Base-by-base conservation (phyloP, 2,888 invertebrate genomes). In the Craniophora ligustri region DNA sequence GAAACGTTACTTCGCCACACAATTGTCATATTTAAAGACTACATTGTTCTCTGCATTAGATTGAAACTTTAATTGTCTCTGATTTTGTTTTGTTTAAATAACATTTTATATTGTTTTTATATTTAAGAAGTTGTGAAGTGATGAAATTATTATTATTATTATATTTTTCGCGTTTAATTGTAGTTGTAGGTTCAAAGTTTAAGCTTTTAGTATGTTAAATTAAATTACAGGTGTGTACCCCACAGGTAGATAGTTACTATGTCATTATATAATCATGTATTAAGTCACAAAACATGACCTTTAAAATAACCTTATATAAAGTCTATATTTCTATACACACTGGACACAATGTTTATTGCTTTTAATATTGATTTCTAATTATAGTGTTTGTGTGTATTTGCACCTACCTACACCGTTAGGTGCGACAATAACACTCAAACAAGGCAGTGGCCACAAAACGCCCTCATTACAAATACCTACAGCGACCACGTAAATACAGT, bases 401-500 rank as follows among this genome's bases (percentile, higher is more conserved):
- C 11, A 8, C n/a, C n/a, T 21, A 51, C 5, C 6, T n/a, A 16
- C 21, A n/a, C 26, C 34, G 15, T 34, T 21, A 34, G 21, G 14
- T 4, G 26, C 41, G 41, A 13, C 44, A 26, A 54, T 64, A 64
- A 48, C 54, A 21, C 40, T 34, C 2, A 32, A 18, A n/a, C 16
- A 6, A 35, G 11, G 35, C 59, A 36, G 47, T 48, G 63, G 64
- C 59, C 64, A 64, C 59, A 64, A 44, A 63, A 41, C 63, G 47
- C 54, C 64, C 51, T 58, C 51, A 61, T 62, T 59, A 68, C 62
- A 59, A 54, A 55, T 55, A 66, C 54, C 48, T 58, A 62, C 47
- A 18, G 46, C 38, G 54, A 18, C 41, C 48, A 45, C 57, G 55
- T 66, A 67, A 72, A 71, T 69, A 78, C 74, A 58, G 60, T 71